Conservation (phyloP, 2,888 invertebrate species). For the Ernsta delagoae region DNA sequence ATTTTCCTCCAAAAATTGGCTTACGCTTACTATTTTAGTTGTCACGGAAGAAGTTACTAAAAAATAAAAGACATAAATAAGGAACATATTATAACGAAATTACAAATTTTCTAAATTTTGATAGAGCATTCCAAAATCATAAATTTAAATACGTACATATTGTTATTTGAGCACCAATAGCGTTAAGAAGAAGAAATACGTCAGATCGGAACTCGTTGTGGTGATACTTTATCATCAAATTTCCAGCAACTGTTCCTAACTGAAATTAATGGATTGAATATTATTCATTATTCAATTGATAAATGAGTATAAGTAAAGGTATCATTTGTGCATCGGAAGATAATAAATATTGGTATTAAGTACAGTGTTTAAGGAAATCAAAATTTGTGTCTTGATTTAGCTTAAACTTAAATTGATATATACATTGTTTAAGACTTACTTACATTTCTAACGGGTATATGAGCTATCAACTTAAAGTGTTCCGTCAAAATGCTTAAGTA, state of each 20-base stretch:
- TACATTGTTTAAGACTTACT: conserved; percentile 10
- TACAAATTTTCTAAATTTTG: too few species aligned
- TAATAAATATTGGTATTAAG: too few species aligned
- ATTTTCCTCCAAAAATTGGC: conserved; percentile 43
- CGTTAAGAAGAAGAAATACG: conserved; percentile 82
- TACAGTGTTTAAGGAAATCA: too few species aligned
- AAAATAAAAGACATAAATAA: neutral
- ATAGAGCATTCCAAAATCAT: neutral
- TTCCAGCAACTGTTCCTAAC: conserved; percentile 89
- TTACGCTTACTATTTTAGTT: conserved; percentile 34
- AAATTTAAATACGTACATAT: conserved; percentile 52
- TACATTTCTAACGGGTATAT: conserved; percentile 90
- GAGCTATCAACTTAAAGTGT: conserved; percentile 89
- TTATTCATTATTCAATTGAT: neutral
- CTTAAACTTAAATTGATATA: too few species aligned
- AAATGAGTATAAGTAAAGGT: too few species aligned
- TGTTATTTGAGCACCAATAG: conserved; percentile 59
- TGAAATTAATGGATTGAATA: conserved; percentile 51
- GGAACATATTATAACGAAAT: too few species aligned
- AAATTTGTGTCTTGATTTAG: too few species aligned
- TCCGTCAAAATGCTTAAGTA: conserved; percentile 86
- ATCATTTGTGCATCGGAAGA: too few species aligned
- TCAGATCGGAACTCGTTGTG: conserved; percentile 90
- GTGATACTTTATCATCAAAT: conserved; percentile 87
- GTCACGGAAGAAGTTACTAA: conserved; percentile 37